Conservation (phyloP, 1,140 invertebrate species). For the Drosophila aff. region DNA sequence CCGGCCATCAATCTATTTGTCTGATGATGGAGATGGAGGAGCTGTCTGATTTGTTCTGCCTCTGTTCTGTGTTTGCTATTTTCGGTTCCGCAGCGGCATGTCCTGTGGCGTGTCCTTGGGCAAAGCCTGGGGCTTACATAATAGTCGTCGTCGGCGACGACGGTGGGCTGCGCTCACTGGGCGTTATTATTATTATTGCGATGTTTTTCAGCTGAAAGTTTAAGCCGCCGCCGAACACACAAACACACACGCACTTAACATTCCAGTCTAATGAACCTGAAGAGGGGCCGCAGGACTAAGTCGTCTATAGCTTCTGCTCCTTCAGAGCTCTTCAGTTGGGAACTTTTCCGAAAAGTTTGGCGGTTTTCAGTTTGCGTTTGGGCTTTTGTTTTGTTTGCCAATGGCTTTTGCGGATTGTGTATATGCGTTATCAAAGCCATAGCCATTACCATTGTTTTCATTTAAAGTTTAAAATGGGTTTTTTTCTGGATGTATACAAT, state of each 20-base stretch:
- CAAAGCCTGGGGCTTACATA: conserved; percentile 60
- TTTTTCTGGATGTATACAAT: not conserved
- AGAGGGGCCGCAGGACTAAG: conserved; percentile 8
- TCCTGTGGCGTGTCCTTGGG: conserved; percentile 62
- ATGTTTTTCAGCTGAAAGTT: conserved; percentile 59
- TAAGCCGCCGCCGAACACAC: conserved; percentile 5
- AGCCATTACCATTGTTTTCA: conserved; percentile 15
- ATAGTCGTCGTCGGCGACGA: conserved; percentile 29
- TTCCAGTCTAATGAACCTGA: conserved; percentile 59
- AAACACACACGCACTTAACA: conserved; percentile 37
- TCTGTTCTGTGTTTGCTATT: conserved; percentile 36
- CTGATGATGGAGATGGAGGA: conserved; percentile 31
- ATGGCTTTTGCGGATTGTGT: conserved; percentile 29
- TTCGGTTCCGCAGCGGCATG: conserved; percentile 37
- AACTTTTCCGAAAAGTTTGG: conserved; percentile 26
- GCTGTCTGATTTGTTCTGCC: conserved; percentile 49
- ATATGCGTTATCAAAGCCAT: conserved; percentile 32
- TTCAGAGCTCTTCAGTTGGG: conserved; percentile 3
- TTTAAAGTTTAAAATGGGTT: conserved; percentile 13
- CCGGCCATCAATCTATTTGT: conserved; percentile 17
- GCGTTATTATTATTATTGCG: conserved; percentile 48
- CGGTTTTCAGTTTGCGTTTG: conserved; percentile 17
- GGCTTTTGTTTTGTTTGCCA: conserved; percentile 26
- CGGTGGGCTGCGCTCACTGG: conserved; percentile 5
- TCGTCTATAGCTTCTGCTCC: conserved; percentile 11